phyloP scores from a whole-genome alignment of 2,113 vertebrate genomes.

The Gobiocypris rarus region DNA sequence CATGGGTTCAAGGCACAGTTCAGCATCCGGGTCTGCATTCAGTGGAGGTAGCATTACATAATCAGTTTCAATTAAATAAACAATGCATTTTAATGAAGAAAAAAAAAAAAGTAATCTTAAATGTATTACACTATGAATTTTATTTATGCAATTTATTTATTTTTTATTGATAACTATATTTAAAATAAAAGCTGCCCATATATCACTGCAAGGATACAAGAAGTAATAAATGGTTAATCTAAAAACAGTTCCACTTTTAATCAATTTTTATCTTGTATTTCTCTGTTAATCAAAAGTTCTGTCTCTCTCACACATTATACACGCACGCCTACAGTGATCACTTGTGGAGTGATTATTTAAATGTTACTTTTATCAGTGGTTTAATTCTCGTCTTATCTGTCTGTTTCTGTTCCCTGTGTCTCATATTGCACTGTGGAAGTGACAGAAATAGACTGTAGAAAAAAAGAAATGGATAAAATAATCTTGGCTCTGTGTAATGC shows the following conservation, averaged over 20 bases:
- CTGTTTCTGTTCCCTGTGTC: background rate
- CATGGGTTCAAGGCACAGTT: constrained; percentile 79
- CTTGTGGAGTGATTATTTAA: background rate
- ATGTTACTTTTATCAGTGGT: background rate
- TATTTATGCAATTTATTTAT: no score
- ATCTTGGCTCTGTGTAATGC: background rate
- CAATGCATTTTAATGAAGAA: background rate
- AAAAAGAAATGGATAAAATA: background rate
- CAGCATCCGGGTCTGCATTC: constrained; percentile 52
- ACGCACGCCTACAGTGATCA: background rate
- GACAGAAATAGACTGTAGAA: constrained; percentile 25
- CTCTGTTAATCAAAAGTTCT: background rate
- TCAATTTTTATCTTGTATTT: background rate
- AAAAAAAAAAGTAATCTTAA: no score
- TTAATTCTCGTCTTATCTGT: constrained; percentile 19
- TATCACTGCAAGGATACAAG: background rate
- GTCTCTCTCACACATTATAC: background rate
- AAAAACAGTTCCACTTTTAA: background rate
- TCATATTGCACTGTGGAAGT: background rate
- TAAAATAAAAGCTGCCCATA: background rate
- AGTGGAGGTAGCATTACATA: background rate
- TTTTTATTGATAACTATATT: background rate
- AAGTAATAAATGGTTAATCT: background rate
- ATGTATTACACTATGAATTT: no score
- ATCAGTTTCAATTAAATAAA: background rate